Evolutionary conservation across 1,140 invertebrate genomes (phyloP).

Genomic region (Harpegnathos saltator): DNA sequence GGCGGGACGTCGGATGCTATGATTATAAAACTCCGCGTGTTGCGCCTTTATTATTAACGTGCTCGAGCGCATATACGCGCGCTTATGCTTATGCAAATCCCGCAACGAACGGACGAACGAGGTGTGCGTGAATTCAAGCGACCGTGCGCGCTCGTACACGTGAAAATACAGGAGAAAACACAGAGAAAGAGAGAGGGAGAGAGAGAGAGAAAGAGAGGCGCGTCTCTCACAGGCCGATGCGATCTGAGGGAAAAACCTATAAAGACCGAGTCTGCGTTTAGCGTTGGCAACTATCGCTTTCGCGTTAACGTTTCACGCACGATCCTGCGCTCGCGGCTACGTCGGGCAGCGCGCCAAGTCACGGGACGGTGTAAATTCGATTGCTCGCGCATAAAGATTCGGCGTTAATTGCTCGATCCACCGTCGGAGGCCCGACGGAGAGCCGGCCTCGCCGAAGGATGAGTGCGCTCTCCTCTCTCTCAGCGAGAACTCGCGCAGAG

Average conservation of each 20-base stretch:
- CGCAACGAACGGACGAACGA: slow-evolving; percentile 10
- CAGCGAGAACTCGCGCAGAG: no score
- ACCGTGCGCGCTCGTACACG: neutral
- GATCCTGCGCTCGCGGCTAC: neutral
- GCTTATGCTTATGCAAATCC: slow-evolving; percentile 20
- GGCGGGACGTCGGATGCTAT: neutral
- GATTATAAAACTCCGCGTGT: slow-evolving; percentile 15
- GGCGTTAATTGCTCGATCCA: slow-evolving; percentile 31
- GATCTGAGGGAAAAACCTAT: neutral
- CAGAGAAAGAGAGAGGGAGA: neutral
- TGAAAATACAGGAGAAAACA: neutral
- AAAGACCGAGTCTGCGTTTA: neutral
- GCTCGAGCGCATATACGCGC: neutral
- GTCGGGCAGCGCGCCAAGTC: neutral
- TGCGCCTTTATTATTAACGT: slow-evolving; percentile 24
- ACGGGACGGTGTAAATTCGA: slow-evolving; percentile 26
- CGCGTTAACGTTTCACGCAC: neutral
- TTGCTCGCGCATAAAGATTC: neutral
- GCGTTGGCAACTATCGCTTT: neutral
- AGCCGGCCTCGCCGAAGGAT: no score
- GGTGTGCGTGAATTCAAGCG: slow-evolving; percentile 19
- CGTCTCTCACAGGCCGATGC: neutral
- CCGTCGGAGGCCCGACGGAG: neutral
- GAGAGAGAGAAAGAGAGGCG: neutral
- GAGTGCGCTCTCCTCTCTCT: no score